Base-by-base conservation (phyloP, 2,113 vertebrate species). In the Pluvialis apricaria region DNA sequence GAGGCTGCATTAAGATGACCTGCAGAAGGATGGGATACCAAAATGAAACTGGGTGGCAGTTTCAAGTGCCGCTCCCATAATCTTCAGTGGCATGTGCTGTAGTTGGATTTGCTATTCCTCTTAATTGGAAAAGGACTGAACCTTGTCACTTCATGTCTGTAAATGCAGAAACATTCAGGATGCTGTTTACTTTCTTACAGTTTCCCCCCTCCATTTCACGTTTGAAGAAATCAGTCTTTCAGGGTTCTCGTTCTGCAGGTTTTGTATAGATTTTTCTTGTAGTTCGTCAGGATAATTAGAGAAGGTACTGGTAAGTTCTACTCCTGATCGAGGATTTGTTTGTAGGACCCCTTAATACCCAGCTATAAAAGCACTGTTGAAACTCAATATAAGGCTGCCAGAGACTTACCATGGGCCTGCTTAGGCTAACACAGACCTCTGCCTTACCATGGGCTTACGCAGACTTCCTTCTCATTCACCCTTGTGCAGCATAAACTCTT, bases 401-500 rank as follows among this genome's bases (percentile, higher is more conserved):
- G 62, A 82, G 22, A 29, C 20, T 54, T 42, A 71, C 51, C 20
- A 17, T 65, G 20, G 64, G 57, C 32, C 36, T 72, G 40, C 70
- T 68, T 51, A 62, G 47, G 26, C 60, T 86, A 45, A 57, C 62
- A 40, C n/a, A 90, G 92, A 65, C 31, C 40, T 86, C 54, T 94
- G 71, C 52, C 24, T 66, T 92, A 88, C 20, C 47, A 26, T 34
- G 64, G 64, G 22, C 10, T 92, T 77, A 77, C 13, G 29, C 26
- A 89, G 69, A 47, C 83, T 95, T 96, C 81, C 92, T 92, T 91
- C 47, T 96, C 34, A 21, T 31, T 96, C 78, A 85, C 93, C 89
- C 84, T 89, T 96, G 47, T 57, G 65, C 84, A 91, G 77, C 81
- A 52, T 96, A 94, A 95, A 91, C 91, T 84, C 83, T 91, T 94